Evolutionary conservation across 1,140 invertebrate species (phyloP).

Genomic region (Lepidostoma basale): DNA sequence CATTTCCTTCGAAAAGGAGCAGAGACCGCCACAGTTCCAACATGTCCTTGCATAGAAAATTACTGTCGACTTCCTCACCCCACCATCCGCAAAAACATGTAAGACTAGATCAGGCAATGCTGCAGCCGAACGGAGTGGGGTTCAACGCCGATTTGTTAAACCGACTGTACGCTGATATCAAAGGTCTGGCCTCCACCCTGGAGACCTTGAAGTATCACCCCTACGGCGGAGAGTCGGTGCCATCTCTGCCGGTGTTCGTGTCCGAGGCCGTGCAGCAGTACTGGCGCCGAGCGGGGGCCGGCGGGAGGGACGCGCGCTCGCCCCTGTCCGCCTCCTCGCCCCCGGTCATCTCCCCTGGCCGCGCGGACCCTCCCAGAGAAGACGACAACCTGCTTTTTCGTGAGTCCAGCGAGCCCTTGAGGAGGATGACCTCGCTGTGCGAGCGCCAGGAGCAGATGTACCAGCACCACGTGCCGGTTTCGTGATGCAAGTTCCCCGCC

Average conservation of each 20-base stretch:
- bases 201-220: slow-evolving; percentile 56
- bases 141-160: slow-evolving; percentile 80
- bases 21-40: slow-evolving; percentile 92
- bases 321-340: slow-evolving; percentile 59
- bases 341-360: slow-evolving; percentile 56
- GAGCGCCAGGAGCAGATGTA: slow-evolving; percentile 61
- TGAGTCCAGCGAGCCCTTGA: slow-evolving; percentile 57
- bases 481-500: slow-evolving; percentile 53
- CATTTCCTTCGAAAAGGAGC: slow-evolving; percentile 90
- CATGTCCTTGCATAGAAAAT: slow-evolving; percentile 83
- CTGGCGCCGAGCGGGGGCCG: slow-evolving; percentile 52
- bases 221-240: slow-evolving; percentile 53
- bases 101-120: slow-evolving; percentile 44
- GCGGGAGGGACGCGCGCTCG: slow-evolving; percentile 54
- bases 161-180: slow-evolving; percentile 77
- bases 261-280: slow-evolving; percentile 61
- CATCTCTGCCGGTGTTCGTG: slow-evolving; percentile 54
- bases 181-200: slow-evolving; percentile 59
- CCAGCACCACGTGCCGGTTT: slow-evolving; percentile 61
- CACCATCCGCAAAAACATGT: slow-evolving; percentile 53
- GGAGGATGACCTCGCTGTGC: slow-evolving; percentile 61
- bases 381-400: slow-evolving; percentile 62
- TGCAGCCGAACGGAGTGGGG: slow-evolving; percentile 66
- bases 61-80: slow-evolving; percentile 76
- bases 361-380: slow-evolving; percentile 54